Evolutionary conservation across 2,888 invertebrate genomes (phyloP).

Genomic region (Eutolmus rufibarbis): DNA sequence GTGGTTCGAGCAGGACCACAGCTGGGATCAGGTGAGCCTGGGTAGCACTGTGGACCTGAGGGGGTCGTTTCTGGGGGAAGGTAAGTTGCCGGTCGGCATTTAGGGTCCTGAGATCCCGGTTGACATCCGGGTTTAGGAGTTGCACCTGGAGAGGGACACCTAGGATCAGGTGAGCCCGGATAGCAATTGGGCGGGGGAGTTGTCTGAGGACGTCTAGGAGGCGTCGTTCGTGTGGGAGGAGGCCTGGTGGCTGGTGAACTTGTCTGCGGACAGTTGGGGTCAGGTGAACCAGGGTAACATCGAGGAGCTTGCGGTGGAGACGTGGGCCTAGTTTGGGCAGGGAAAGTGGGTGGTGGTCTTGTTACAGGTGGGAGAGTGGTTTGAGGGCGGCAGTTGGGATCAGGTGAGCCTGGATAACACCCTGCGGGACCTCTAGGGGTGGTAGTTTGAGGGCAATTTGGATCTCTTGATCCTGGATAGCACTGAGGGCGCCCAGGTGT

Average conservation of each 20-base stretch:
- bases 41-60: background rate
- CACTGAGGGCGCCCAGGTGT: constrained; percentile 51
- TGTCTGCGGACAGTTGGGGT: constrained; percentile 56
- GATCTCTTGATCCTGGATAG: constrained; percentile 56
- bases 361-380: background rate
- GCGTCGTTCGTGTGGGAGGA: constrained; percentile 57
- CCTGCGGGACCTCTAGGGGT: constrained; percentile 40
- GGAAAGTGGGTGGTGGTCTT: background rate
- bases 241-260: constrained; percentile 37
- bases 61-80: background rate
- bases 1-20: too few relatives aligned
- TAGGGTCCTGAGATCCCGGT: constrained; percentile 55
- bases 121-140: constrained; percentile 42
- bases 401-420: constrained; percentile 57
- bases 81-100: constrained; percentile 52
- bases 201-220: constrained; percentile 58
- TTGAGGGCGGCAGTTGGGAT: constrained; percentile 51
- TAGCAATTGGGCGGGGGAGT: constrained; percentile 41
- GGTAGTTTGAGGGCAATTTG: constrained; percentile 54
- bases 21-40: background rate
- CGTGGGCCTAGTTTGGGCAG: background rate
- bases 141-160: constrained; percentile 41
- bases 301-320: constrained; percentile 44
- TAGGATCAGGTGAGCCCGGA: background rate
- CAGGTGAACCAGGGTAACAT: constrained; percentile 56